Evolutionary conservation across 2,113 vertebrate species (phyloP), one percentile per base, ranked within the genome.

Genomic region (Oenanthe melanoleuca): DNA sequence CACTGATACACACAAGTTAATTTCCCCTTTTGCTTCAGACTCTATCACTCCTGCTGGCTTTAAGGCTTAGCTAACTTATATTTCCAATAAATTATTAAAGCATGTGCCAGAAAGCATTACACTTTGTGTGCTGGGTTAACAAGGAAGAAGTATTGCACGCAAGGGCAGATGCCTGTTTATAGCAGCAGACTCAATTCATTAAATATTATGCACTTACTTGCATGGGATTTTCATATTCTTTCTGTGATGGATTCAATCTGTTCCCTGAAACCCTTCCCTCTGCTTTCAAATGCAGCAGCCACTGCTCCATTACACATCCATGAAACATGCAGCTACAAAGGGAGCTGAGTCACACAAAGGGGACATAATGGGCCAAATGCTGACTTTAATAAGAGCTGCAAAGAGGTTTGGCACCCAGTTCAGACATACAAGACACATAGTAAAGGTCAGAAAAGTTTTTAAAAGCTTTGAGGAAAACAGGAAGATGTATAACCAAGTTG

Each of bases 261-360:
- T 91, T 92, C 75, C 89, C 64, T 89, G 86, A 82, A 47, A 56
- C 56, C 69, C 64, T 94, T 73, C 21, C 12, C 73, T 91, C 71
- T 67, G 88, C 92, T 92, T 89, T 71, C 73, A 84, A 95, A 96
- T 40, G 73, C 85, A 64, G 75, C 94, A 79, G 29, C 89, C 77
- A 56, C 78, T 79, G 88, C 78, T 96, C 85, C 66, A 44, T 95
- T 97, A 96, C 95, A 95, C 82, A 97, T 91, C 92, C 87, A 91
- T 74, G 91, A 95, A 97, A 92, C 81, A 96, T 23, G 91, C 60
- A 87, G 82, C 81, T 92, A 80, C 80, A 93, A 63, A 89, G 85
- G 80, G 64, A 94, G 73, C 89, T 59, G 72, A 82, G 88, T 80
- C 81, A 89, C 82, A 86, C 91, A 94, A 80, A 91, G 37, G 80